A percentile compares a stretch with the other conserved stretches of the same genome.
phyloP scores from a whole-genome alignment of 2,888 invertebrate genomes.

The Perdita meconis region DNA sequence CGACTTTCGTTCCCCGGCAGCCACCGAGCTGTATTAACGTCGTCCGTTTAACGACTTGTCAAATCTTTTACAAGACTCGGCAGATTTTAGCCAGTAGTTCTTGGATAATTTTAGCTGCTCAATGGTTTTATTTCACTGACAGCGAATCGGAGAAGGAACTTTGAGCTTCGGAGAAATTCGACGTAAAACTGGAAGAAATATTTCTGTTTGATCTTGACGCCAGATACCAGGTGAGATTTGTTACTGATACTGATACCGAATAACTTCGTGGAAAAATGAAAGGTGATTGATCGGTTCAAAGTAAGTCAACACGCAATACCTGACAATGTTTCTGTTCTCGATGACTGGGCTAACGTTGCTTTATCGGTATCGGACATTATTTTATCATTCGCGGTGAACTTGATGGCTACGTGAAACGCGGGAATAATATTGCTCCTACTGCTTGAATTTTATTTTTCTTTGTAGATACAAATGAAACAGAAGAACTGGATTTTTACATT shows the following conservation, averaged over 20 bases:
- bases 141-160: too few relatives aligned
- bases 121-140: neutral
- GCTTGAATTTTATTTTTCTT: neutral
- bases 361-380: constrained; percentile 10
- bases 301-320: too few relatives aligned
- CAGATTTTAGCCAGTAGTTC: neutral
- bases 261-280: constrained; percentile 7
- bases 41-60: neutral
- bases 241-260: neutral
- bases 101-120: neutral
- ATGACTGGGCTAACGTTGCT: neutral
- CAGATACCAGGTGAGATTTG: too few relatives aligned
- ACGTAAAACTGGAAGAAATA: too few relatives aligned
- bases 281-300: neutral
- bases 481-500: too few relatives aligned
- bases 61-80: neutral
- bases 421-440: too few relatives aligned
- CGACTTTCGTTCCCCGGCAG: constrained; percentile 63
- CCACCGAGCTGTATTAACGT: constrained; percentile 10
- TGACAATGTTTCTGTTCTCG: neutral
- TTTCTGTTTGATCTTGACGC: too few relatives aligned
- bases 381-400: neutral
- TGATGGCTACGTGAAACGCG: constrained; percentile 4
- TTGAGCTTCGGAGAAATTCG: too few relatives aligned
- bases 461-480: too few relatives aligned